Base-by-base conservation (phyloP, 2,888 invertebrate genomes). In the Spodoptera exigua region DNA sequence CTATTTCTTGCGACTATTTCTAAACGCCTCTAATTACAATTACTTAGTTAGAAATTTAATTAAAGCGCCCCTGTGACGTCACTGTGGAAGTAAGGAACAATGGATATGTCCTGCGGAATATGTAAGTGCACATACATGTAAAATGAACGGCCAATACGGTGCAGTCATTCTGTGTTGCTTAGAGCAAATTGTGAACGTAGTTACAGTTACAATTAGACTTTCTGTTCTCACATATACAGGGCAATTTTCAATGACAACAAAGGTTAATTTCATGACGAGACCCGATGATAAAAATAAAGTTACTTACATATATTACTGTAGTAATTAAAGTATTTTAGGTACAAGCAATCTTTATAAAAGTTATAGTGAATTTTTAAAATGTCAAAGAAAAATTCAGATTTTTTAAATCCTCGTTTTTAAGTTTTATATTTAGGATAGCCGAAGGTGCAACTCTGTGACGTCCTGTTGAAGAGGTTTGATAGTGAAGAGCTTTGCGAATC, bases 11-110 rank as follows among this genome's bases (percentile, higher is more conserved):
- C 39, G 17, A 16, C 54, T 53, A 68, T 54, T 45, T 65, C 37
- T 56, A 52, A 70, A 58, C 39, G 68, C 34, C 39, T 54, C 44
- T 60, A 64, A 74, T 58, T 71, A 68, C 59, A 59, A 63, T 71
- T 61, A 61, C 59, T 68, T 62, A 59, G 49, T 39, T 48, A 36
- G 61, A 62, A 74, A 74, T 69, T 75, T 71, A 74, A 74, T 74
- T 66, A 72, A 75, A 66, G 56, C 41, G 17, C 47, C 37, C 43
- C 39, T 46, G 39, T 61, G 54, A 55, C 51, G 54, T 56, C 43
- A 57, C n/a, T n/a, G 40, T 13, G 49, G 36, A 39, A 43, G 12
- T 14, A 12, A 18, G 10, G 54, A 57, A 70, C 58, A 67, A 73
- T 61, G 49, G 45, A 17, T 39, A 53, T 44, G 58, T 44, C 51